phyloP scores from a whole-genome alignment of 1,140 invertebrate genomes.

The Drosophila kikkawai region DNA sequence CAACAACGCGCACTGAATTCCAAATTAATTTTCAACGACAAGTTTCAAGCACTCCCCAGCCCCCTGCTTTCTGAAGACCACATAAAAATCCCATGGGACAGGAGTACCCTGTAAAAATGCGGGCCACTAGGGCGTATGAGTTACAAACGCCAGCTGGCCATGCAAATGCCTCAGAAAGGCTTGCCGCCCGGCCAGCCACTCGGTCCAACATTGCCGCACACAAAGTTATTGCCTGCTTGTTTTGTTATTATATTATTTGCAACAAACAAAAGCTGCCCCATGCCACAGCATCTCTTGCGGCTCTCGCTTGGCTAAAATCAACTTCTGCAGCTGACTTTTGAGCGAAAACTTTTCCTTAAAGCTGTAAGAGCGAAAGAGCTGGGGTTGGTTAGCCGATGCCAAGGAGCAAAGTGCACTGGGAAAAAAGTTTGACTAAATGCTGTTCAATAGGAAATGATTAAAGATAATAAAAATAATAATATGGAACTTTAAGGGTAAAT shows the following conservation, averaged over 20 bases:
- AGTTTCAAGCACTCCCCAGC: conserved; percentile 40
- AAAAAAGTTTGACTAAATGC: neutral
- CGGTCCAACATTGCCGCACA: neutral
- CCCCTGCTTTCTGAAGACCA: conserved; percentile 16
- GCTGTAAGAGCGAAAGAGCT: conserved; percentile 47
- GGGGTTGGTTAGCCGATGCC: conserved; percentile 22
- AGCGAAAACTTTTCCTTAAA: conserved; percentile 73
- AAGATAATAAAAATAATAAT: neutral
- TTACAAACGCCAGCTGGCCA: neutral
- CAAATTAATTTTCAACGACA: conserved; percentile 71
- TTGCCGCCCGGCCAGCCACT: neutral
- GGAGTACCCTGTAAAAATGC: conserved; percentile 13
- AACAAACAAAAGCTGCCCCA: conserved; percentile 68
- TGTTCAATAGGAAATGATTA: neutral
- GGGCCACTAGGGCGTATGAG: conserved; percentile 1
- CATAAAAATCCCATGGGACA: conserved; percentile 34
- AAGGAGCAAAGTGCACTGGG: neutral
- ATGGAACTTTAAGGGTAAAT: no score
- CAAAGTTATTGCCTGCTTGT: conserved; percentile 12
- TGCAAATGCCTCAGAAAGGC: conserved; percentile 3
- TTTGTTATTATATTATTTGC: conserved; percentile 75
- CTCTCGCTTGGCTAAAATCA: conserved; percentile 64
- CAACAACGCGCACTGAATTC: conserved; percentile 54
- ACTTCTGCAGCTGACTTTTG: conserved; percentile 79
- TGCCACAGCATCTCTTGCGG: conserved; percentile 15